Evolutionary conservation across 2,797 vertebrate genomes (phyloP).

Genomic region (Spheniscus humboldti): DNA sequence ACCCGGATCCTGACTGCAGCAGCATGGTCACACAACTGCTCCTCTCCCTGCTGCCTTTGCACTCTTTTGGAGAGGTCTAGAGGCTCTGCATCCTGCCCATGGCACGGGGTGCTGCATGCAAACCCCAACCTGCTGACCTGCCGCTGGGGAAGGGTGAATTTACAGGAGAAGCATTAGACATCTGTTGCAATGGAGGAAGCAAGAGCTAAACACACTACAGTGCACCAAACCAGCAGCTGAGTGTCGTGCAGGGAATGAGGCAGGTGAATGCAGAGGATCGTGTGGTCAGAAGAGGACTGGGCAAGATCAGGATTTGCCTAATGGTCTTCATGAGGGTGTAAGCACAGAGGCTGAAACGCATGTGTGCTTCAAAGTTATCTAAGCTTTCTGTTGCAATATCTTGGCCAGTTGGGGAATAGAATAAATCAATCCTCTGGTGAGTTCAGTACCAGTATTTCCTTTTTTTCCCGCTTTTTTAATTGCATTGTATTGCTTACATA

Average conservation of each 20-base stretch:
- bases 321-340: background rate
- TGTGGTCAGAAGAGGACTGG: background rate
- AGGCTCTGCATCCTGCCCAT: background rate
- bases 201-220: background rate
- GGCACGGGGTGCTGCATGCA: fast-evolving
- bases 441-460: background rate
- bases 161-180: background rate
- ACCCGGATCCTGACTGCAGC: background rate
- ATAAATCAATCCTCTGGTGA: background rate
- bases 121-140: background rate
- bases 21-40: background rate
- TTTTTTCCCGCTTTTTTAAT: background rate
- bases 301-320: background rate
- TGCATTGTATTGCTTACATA: background rate
- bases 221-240: background rate
- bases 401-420: background rate
- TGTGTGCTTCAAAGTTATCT: background rate
- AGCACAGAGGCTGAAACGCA: background rate
- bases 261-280: background rate
- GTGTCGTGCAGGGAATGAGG: background rate
- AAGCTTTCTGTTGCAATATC: background rate
- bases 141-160: background rate
- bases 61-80: background rate
- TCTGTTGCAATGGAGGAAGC: background rate
- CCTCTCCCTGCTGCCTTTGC: background rate